Evolutionary conservation across 1,140 invertebrate genomes (phyloP), one percentile per base, ranked within the genome.

Genomic region (Laupala kohalensis): DNA sequence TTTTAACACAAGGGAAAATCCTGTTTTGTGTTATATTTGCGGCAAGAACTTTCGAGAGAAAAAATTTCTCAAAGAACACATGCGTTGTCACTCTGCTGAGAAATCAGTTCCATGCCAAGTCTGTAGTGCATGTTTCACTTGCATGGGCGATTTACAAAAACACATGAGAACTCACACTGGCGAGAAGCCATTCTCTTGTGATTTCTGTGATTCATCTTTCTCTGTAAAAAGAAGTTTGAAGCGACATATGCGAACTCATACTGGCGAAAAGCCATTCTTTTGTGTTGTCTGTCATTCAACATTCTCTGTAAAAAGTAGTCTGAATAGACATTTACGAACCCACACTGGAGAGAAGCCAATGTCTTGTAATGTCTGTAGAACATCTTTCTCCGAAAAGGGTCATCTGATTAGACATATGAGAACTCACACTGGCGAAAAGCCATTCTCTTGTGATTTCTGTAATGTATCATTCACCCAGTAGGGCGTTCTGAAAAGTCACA

Each of bases 171-270:
- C n/a, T n/a, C n/a, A n/a, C n/a, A n/a, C n/a, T n/a, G n/a, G n/a
- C n/a, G n/a, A n/a, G n/a, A n/a, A n/a, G n/a, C n/a, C n/a, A n/a
- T n/a, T n/a, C n/a, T n/a, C n/a, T n/a, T n/a, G n/a, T n/a, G n/a
- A n/a, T n/a, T n/a, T n/a, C n/a, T n/a, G n/a, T n/a, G n/a, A n/a
- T n/a, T n/a, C n/a, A n/a, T n/a, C n/a, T n/a, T n/a, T n/a, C n/a
- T n/a, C n/a, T n/a, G n/a, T n/a, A n/a, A n/a, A n/a, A n/a, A n/a
- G n/a, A n/a, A n/a, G n/a, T n/a, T n/a, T n/a, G n/a, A n/a, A n/a
- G n/a, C n/a, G n/a, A n/a, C 83, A 86, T 73, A 82, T 86, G 77
- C 80, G 91, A 69, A 85, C 92, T 37, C 91, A 93, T 76, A 92
- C 88, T 0, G 86, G 86, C 0, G 85, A 87, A 69, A 87, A 86